Base-by-base conservation (phyloP, 2,888 invertebrate genomes). In the Polydesmus complanatus region DNA sequence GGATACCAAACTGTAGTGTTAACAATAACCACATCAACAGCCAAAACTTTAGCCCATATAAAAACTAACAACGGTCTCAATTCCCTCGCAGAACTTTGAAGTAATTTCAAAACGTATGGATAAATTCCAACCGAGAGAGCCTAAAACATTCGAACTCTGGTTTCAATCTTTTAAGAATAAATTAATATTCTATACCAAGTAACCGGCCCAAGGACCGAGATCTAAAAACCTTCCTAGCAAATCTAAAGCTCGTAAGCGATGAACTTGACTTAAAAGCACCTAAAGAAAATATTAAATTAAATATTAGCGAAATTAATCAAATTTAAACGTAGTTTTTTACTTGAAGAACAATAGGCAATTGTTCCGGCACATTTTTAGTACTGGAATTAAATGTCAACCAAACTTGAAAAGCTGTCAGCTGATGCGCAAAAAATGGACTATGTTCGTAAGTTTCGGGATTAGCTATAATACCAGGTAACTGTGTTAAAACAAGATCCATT, bases 31-130 rank as follows among this genome's bases (percentile, higher is more conserved):
- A 85, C 86, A 73, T 98, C 97, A 3, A 96, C 93, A 27, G 96
- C 94, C 62, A 98, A 78, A 69, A 98, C 95, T 78, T 96, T 95
- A 21, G 98, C 95, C 98, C 98, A 98, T 68, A 98, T 96, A 74
- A 95, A 96, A 53, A 97, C 94, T 68, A 98, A 81, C 63, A 94
- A 81, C 5, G 94, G 89, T 62, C 95, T 80, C 67, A 98, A 78
- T 74, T 98, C 97, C 68, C 84, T 82, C 2, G 94, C 94, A 65
- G 88, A 88, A 68, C 94, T 94, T 77, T 98, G 97, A 68, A 98
- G 79, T 68, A 99, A 77, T 76, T 96, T 96, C 60, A 98, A 80
- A 69, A 98, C 95, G 75, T 98, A 98, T 0, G 98, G 98, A 76
- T 97, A 98, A 72, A 98, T 97, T 67, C 98, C 97, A 54, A 98